Conservation (phyloP, 2,888 invertebrate species). For the Lithophane socia region DNA sequence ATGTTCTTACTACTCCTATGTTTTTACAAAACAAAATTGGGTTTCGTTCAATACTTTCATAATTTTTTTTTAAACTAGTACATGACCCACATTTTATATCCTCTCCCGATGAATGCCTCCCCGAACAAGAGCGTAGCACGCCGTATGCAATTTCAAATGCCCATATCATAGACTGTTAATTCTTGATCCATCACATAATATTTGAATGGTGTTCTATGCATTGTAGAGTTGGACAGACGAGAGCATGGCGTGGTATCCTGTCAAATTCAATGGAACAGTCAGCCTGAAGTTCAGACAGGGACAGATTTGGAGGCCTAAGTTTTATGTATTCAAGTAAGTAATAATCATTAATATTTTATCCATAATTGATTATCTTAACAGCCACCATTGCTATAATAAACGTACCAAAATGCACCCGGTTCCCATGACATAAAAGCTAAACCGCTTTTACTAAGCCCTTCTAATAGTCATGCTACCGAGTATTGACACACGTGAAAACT, state of each 20-base stretch:
- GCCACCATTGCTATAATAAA: too few species aligned
- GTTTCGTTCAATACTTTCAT: neutral
- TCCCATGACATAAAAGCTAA: too few species aligned
- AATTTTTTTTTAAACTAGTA: neutral
- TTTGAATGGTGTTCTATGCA: neutral
- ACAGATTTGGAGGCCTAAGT: conserved; percentile 91
- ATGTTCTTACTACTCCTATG: too few species aligned
- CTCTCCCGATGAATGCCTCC: neutral
- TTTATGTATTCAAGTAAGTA: conserved; percentile 86
- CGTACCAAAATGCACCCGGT: too few species aligned
- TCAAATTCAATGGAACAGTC: conserved; percentile 89
- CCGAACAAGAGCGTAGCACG: neutral
- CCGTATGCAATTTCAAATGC: neutral
- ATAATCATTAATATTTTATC: neutral
- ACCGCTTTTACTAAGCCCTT: too few species aligned
- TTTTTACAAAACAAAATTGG: neutral
- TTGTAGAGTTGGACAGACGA: conserved; percentile 92
- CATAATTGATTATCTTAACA: too few species aligned
- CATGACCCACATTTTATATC: neutral
- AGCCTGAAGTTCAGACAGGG: conserved; percentile 86
- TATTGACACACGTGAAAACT: too few species aligned
- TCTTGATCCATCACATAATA: neutral
- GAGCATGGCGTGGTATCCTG: conserved; percentile 91
- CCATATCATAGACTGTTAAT: neutral
- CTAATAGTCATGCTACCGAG: too few species aligned